phyloP scores from a whole-genome alignment of 2,797 vertebrate species.

The Alosa sapidissima region DNA sequence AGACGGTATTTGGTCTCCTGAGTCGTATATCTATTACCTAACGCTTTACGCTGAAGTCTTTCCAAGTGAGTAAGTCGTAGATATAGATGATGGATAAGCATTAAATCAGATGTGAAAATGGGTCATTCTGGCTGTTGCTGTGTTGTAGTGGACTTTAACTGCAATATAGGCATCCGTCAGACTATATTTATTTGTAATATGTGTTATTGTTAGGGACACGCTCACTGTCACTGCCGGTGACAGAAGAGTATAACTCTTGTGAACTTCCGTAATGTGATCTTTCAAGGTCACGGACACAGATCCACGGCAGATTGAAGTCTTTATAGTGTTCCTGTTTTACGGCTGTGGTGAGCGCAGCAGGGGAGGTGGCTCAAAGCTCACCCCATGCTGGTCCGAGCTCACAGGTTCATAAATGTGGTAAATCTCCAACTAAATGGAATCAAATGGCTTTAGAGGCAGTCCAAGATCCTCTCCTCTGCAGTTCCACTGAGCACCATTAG shows the following conservation, averaged over 20 bases:
- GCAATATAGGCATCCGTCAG: not conserved
- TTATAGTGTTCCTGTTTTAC: not conserved
- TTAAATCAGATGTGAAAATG: too few species aligned
- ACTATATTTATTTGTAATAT: not conserved
- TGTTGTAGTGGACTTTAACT: not conserved
- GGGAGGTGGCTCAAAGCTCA: not conserved
- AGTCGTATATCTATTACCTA: too few species aligned
- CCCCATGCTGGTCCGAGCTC: not conserved
- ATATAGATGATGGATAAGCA: not conserved
- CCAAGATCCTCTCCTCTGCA: not conserved
- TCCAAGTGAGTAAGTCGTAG: too few species aligned
- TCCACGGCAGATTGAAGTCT: not conserved
- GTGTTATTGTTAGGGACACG: not conserved
- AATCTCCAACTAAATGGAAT: not conserved
- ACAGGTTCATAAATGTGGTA: not conserved
- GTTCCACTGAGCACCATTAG: not conserved
- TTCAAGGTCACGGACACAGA: not conserved
- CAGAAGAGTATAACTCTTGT: not conserved
- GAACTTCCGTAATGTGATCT: not conserved
- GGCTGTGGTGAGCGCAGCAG: not conserved
- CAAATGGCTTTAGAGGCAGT: not conserved
- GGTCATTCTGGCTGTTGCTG: not conserved
- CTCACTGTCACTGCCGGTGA: not conserved
- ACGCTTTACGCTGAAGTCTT: too few species aligned
- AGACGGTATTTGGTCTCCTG: too few species aligned